Percentiles rank a stretch among this genome's conserved stretches.
Evolutionary conservation across 2,113 vertebrate genomes (phyloP).

Genomic region (Oceanites oceanicus): DNA sequence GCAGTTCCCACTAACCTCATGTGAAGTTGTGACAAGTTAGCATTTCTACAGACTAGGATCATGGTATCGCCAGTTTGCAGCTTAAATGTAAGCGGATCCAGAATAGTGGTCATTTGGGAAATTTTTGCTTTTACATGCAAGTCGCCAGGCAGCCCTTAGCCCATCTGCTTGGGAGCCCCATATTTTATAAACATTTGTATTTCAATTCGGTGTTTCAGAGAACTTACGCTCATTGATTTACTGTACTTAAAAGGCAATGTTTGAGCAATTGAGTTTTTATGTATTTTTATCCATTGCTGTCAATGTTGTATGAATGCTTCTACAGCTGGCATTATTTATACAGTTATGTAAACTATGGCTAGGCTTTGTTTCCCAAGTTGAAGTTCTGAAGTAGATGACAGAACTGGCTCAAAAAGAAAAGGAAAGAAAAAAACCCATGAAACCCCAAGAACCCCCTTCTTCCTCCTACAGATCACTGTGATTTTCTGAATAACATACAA

Average conservation of each 20-base stretch:
- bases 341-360: slow-evolving; percentile 34
- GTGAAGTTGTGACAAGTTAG: neutral
- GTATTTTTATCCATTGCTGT: slow-evolving; percentile 35
- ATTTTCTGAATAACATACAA: neutral
- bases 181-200: slow-evolving; percentile 16
- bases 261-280: slow-evolving; percentile 33
- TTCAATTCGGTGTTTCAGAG: neutral
- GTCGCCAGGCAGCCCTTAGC: neutral
- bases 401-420: neutral
- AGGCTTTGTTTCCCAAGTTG: neutral
- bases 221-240: slow-evolving; percentile 11
- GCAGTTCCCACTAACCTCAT: neutral
- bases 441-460: neutral
- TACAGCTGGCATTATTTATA: slow-evolving; percentile 46
- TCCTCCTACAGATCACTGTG: neutral
- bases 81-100: neutral
- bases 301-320: neutral
- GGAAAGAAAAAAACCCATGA: rapidly evolving
- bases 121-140: neutral
- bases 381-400: neutral
- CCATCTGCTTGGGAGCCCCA: neutral
- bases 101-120: neutral
- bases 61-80: neutral
- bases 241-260: slow-evolving; percentile 63
- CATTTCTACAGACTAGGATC: neutral